Evolutionary conservation across 1,140 invertebrate species (phyloP).

Genomic region (Melitaea cinxia): DNA sequence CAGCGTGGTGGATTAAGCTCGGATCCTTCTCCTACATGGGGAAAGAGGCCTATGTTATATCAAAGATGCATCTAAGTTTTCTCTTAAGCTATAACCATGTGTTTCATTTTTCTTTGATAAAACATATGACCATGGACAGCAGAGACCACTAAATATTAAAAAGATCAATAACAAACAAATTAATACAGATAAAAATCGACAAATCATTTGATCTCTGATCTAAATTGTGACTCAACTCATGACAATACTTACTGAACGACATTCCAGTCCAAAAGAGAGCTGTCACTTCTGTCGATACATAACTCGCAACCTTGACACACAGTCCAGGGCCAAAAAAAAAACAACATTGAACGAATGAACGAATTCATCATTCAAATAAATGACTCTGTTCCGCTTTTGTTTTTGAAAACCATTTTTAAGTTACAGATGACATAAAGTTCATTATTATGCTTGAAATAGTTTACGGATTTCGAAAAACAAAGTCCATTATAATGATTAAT

Average conservation of each 20-base stretch:
- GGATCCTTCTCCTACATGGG: too few relatives aligned
- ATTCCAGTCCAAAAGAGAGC: conserved; percentile 27
- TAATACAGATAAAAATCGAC: background rate
- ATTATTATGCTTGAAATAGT: background rate
- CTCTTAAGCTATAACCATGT: too few relatives aligned
- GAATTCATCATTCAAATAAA: conserved; percentile 9
- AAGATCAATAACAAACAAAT: too few relatives aligned
- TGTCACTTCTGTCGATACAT: conserved; percentile 25
- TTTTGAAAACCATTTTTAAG: background rate
- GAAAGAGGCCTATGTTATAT: too few relatives aligned
- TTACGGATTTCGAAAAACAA: too few relatives aligned
- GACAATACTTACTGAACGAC: conserved; percentile 10
- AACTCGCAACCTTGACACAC: conserved; percentile 25
- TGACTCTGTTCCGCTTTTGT: background rate
- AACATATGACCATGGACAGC: too few relatives aligned
- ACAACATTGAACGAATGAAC: conserved; percentile 6
- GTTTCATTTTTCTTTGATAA: too few relatives aligned
- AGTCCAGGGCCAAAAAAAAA: conserved; percentile 18
- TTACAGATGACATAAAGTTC: background rate
- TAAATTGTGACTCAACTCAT: background rate
- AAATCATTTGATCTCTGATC: conserved; percentile 3
- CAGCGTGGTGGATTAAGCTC: too few relatives aligned
- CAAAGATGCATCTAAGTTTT: too few relatives aligned
- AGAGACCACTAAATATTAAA: too few relatives aligned
- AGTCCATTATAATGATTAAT: too few relatives aligned